phyloP scores from a whole-genome alignment of 2,888 invertebrate species.

The Pollenia griseotomentosa region DNA sequence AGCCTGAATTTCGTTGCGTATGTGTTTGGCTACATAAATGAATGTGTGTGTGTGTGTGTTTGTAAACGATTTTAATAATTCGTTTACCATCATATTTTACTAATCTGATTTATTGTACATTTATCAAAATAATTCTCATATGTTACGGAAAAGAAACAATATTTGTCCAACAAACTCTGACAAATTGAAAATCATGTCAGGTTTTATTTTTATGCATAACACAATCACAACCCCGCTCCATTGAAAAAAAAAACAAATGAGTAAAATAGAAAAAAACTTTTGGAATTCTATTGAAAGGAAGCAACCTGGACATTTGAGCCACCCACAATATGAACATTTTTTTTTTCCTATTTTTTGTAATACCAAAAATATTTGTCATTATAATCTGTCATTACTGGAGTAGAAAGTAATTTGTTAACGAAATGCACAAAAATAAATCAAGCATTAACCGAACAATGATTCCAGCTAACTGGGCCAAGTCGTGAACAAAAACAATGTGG shows the following conservation, averaged over 20 bases:
- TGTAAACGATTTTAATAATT: slow-evolving; percentile 35
- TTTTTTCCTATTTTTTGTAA: slow-evolving; percentile 18
- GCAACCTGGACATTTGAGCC: not conserved
- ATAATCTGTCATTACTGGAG: slow-evolving; percentile 68
- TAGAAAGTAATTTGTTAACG: slow-evolving; percentile 71
- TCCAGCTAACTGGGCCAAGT: slow-evolving; percentile 47
- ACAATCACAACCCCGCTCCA: not conserved
- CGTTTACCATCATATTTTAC: slow-evolving; percentile 55
- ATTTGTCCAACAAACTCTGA: slow-evolving; percentile 54
- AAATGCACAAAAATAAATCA: slow-evolving; percentile 68
- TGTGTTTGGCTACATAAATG: not conserved
- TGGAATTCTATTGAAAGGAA: not conserved
- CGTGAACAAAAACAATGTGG: slow-evolving; percentile 5
- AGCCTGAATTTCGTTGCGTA: not conserved
- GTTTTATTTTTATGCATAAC: slow-evolving; percentile 46
- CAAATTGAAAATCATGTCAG: slow-evolving; percentile 71
- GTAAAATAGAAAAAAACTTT: slow-evolving; percentile 21
- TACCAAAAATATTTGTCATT: slow-evolving; percentile 62
- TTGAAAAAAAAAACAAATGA: slow-evolving; percentile 39
- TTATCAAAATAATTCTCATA: slow-evolving; percentile 45
- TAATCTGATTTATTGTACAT: slow-evolving; percentile 56
- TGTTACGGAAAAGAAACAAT: slow-evolving; percentile 4
- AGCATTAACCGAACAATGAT: slow-evolving; percentile 50
- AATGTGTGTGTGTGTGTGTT: not conserved
- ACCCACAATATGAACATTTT: slow-evolving; percentile 1